Evolutionary conservation across 2,113 vertebrate genomes (phyloP), one percentile per base, ranked within the genome.

Genomic region (Halcyon senegalensis): DNA sequence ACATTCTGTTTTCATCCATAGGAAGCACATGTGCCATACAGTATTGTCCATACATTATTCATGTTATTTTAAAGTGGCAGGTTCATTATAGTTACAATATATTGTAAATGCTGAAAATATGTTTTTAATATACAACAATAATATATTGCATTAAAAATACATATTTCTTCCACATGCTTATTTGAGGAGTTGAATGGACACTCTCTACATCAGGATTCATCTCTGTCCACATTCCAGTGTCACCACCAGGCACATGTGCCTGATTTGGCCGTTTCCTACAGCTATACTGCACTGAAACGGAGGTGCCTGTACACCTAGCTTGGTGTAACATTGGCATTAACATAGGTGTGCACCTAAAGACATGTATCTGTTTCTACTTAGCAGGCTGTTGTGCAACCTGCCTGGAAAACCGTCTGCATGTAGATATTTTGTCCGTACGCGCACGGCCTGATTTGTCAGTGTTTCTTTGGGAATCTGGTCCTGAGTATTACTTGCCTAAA

Each of bases 51-150:
- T 50, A 28, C 23, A 15, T 89, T 84, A 73, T 67, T 92, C 24
- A 19, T 41, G 23, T 27, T 73, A 66, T 80, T 83, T 70, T 63
- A 76, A 91, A 77, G 69, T 77, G 44, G 41, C 37, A 70, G 75
- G 20, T 70, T 88, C 8, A n/a, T 87, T 88, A 43, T 43, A 83
- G 41, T 60, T 82, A 51, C 62, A 95, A 46, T 56, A 46, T 21
- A 73, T 50, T 79, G 8, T 68, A 72, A 87, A 63, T 68, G 18
- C 18, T 87, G 33, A 70, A 48, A 93, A 82, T 87, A 48, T 80
- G 66, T 85, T 95, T 95, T 94, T 48, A 86, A 95, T 93, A 77
- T 44, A 69, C 25, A 76, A 9, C 18, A 66, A 16, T 77, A 63
- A 87, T 70, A 48, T 31, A 59, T 53, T 51, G 27, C 53, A 83